These are phyloP conservation scores for Cerastis leucographa DNA, from an alignment of 2,888 invertebrate genomes.

Conservation along the genomic window DNA sequence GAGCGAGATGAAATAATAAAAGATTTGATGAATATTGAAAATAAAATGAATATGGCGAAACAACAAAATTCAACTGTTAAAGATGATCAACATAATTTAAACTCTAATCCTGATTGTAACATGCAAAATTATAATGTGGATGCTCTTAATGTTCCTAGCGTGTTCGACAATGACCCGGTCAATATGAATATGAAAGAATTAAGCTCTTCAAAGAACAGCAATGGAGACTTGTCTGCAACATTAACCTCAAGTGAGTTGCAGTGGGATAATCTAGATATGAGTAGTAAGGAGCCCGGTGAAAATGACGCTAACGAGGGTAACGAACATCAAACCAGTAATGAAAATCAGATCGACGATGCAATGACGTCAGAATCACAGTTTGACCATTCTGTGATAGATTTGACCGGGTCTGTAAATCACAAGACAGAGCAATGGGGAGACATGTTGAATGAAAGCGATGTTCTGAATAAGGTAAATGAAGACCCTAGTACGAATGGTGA, in stretches of 20 bases:
- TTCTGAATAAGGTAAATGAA: conserved; percentile 76
- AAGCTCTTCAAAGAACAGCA: conserved; percentile 51
- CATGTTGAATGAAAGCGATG: conserved; percentile 69
- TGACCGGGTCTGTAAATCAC: conserved; percentile 72
- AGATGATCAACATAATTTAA: conserved; percentile 65
- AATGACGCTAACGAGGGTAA: conserved; percentile 54
- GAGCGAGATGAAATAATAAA: conserved; percentile 87
- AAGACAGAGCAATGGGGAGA: conserved; percentile 75
- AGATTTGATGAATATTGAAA: conserved; percentile 87
- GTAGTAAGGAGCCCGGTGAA: conserved; percentile 63
- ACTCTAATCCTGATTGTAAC: conserved; percentile 64
- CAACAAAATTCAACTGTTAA: conserved; percentile 67
- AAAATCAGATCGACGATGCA: conserved; percentile 62
- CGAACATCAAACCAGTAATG: conserved; percentile 45
- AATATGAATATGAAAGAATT: conserved; percentile 64
- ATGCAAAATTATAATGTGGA: conserved; percentile 68
- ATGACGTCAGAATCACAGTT: conserved; percentile 66
- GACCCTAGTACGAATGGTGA: conserved; percentile 61
- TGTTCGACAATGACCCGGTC: conserved; percentile 64
- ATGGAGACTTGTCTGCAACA: conserved; percentile 67
- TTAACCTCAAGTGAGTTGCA: conserved; percentile 66
- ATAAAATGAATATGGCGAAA: conserved; percentile 78
- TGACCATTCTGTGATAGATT: conserved; percentile 75
- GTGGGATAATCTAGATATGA: conserved; percentile 76
- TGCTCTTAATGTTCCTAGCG: conserved; percentile 60